phyloP scores from a whole-genome alignment of 30 jellyfish, hydroid and myxozoan genomes.

The Aurelia sp. region DNA sequence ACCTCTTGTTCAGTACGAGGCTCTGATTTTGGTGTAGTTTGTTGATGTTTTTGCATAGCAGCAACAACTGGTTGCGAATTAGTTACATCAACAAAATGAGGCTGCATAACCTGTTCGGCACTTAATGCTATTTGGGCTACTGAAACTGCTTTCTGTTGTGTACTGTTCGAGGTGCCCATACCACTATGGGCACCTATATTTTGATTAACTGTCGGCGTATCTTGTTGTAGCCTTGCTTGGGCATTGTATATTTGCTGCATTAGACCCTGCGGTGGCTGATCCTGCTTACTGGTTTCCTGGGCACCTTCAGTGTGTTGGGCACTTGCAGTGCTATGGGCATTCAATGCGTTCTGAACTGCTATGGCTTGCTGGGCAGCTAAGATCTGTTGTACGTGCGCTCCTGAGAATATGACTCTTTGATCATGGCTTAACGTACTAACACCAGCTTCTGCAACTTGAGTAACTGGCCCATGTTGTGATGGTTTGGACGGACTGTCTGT shows the following conservation, averaged over 20 bases:
- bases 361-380: conserved; percentile 28
- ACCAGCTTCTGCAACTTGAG: no score
- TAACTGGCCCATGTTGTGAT: no score
- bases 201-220: conserved; percentile 1
- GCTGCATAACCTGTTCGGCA: not conserved
- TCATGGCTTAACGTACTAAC: no score
- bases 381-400: not conserved
- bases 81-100: not conserved
- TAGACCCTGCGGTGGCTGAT: not conserved
- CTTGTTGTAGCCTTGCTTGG: no score
- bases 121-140: conserved; percentile 5
- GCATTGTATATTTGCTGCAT: not conserved
- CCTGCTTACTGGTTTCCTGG: not conserved
- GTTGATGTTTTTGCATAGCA: no score
- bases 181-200: not conserved
- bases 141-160: conserved; percentile 3
- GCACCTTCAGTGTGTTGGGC: conserved; percentile 33
- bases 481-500: no score
- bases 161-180: not conserved
- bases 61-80: no score
- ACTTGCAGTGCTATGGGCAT: conserved; percentile 4
- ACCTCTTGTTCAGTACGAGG: not conserved
- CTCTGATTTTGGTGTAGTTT: conserved; percentile 5
- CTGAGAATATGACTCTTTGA: not conserved
- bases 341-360: conserved; percentile 1